Evolutionary conservation across 2,797 vertebrate genomes (phyloP).

Genomic region (Lindbergichthys nudifrons): DNA sequence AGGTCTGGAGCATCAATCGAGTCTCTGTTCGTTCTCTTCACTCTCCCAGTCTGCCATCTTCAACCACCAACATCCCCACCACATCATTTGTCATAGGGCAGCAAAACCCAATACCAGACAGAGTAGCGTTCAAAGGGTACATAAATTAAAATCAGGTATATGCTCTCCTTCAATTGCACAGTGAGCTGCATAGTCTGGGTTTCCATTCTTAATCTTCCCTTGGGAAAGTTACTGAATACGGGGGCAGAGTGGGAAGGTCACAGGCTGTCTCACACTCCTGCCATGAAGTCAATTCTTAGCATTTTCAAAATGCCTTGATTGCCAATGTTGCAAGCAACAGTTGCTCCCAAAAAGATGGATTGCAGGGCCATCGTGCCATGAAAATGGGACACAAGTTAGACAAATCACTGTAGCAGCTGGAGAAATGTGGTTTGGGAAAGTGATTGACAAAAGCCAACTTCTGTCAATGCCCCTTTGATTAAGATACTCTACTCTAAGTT

Average conservation of each 20-base stretch:
- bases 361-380: background rate
- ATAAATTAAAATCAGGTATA: constrained; percentile 41
- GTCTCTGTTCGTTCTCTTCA: constrained; percentile 61
- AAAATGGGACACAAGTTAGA: constrained; percentile 27
- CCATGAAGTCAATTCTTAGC: constrained; percentile 54
- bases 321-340: constrained; percentile 24
- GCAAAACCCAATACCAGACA: constrained; percentile 40
- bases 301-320: constrained; percentile 47
- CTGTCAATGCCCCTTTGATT: background rate
- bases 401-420: constrained; percentile 4
- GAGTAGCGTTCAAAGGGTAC: constrained; percentile 30
- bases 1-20: constrained; percentile 58
- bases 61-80: constrained; percentile 62
- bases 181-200: background rate
- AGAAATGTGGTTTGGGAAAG: constrained; percentile 8
- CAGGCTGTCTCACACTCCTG: constrained; percentile 39
- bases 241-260: constrained; percentile 34
- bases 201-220: constrained; percentile 24
- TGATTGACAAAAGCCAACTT: constrained; percentile 9
- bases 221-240: constrained; percentile 28
- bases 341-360: constrained; percentile 4
- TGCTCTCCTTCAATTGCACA: background rate
- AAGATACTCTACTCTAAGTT: constrained; percentile 14
- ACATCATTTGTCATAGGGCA: constrained; percentile 60
- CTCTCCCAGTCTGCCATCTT: constrained; percentile 59